Evolutionary conservation across 23 tunicate genomes (phyloP).

Genomic region (Ciona savignyi): DNA sequence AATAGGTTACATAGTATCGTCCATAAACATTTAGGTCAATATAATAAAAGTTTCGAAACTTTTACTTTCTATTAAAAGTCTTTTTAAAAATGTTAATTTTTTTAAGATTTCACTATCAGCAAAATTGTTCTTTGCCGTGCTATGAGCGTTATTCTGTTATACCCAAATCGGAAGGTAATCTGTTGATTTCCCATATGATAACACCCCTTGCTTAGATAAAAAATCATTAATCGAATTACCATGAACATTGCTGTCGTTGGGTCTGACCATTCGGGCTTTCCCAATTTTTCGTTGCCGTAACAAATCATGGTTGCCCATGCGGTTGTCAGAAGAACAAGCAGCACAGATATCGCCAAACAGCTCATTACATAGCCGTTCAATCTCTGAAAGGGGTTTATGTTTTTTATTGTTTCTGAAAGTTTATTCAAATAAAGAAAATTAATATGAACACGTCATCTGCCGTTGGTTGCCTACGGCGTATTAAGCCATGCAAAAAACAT

Average conservation of each 20-base stretch:
- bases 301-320: constrained; percentile 23
- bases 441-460: no score
- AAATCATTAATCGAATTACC: neutral
- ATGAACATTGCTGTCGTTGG: constrained; percentile 22
- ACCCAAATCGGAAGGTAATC: no score
- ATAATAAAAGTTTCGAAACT: no score
- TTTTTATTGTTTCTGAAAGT: no score
- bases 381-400: constrained; percentile 3
- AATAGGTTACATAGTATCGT: neutral
- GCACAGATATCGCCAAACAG: constrained; percentile 5
- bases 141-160: no score
- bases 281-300: constrained; percentile 5
- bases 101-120: no score
- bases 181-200: neutral
- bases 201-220: neutral
- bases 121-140: no score
- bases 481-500: no score
- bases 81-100: no score
- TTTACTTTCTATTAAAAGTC: no score
- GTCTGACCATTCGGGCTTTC: constrained; percentile 12
- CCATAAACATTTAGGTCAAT: neutral
- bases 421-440: no score
- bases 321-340: constrained; percentile 1
- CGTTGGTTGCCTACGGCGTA: no score
- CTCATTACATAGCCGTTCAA: constrained; percentile 7